These are phyloP conservation scores for Cremastobaeus sp. DNA, from an alignment of 2,888 invertebrate genomes.

Conservation along the genomic window DNA sequence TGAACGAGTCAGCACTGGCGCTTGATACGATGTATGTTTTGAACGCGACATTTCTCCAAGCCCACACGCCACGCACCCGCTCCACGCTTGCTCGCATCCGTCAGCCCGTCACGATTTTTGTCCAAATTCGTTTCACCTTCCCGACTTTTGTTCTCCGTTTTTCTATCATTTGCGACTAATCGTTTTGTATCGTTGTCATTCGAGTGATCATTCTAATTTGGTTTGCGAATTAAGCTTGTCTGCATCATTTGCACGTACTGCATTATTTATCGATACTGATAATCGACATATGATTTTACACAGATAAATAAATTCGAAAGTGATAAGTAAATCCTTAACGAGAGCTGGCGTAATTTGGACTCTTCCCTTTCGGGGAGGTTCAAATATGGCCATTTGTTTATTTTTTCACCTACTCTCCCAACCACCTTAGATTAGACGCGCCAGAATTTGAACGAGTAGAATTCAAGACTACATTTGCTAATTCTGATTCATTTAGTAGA, in stretches of 20 bases:
- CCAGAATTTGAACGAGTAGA: no score
- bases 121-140: slow-evolving; percentile 16
- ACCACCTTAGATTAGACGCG: no score
- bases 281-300: no score
- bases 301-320: no score
- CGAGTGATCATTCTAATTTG: slow-evolving; percentile 18
- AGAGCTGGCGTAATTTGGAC: slow-evolving; percentile 22
- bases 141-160: slow-evolving; percentile 17
- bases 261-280: slow-evolving; percentile 46
- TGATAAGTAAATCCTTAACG: neutral
- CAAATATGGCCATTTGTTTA: no score
- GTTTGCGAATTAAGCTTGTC: slow-evolving; percentile 46
- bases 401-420: no score
- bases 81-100: slow-evolving; percentile 67
- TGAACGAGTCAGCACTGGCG: slow-evolving; percentile 45
- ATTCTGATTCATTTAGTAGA: no score
- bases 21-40: slow-evolving; percentile 47
- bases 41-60: slow-evolving; percentile 43
- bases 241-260: slow-evolving; percentile 68
- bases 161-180: slow-evolving; percentile 28
- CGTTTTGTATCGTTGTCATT: slow-evolving; percentile 19
- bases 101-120: slow-evolving; percentile 14
- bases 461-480: no score
- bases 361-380: no score
- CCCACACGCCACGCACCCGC: slow-evolving; percentile 63